Evolutionary conservation across 2,888 invertebrate genomes (phyloP), one percentile per base, ranked within the genome.

Genomic region (Erebia palarica): DNA sequence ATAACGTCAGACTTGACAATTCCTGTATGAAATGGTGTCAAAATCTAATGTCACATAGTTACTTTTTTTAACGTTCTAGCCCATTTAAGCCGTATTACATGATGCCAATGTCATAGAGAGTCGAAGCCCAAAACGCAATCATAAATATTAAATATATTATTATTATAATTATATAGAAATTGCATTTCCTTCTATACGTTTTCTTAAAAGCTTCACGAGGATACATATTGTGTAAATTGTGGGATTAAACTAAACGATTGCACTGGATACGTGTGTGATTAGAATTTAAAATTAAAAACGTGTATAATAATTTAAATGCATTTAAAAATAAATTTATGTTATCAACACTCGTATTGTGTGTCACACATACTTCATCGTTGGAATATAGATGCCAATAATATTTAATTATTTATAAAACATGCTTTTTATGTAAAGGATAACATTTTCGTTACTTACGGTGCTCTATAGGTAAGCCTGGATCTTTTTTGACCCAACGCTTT

Each of bases 131-230:
- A 36, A 63, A 66, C 71, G 73, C 70, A 73, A 84, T 83, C 81
- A 84, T 81, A 83, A 83, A 84, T 80, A 80, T 69, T 63, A 60
- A 60, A 68, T 68, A 53, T 51, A 51, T 44, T 67, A 68, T 68
- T 42, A 60, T 51, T 51, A 68, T 68, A 27, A 63, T 47, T 47
- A 47, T 80, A 79, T 80, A 74, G 76, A 78, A 78, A 77, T 75
- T 75, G 73, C 73, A 75, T 75, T 75, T 77, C 76, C 68, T 73
- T 73, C 68, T 75, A 70, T 71, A 75, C 73, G 75, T 51, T 69
- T 55, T 61, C 68, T 69, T 69, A 68, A 68, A 75, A 76, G 73
- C 70, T 67, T 75, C 58, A 68, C 73, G 49, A 75, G 75, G 75
- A 75, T 75, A 75, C 71, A 75, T 71, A 69, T 70, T 71, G 49